These are phyloP conservation scores for Trimorus sp. DNA, from an alignment of 2,888 invertebrate genomes.

Conservation along the genomic window DNA sequence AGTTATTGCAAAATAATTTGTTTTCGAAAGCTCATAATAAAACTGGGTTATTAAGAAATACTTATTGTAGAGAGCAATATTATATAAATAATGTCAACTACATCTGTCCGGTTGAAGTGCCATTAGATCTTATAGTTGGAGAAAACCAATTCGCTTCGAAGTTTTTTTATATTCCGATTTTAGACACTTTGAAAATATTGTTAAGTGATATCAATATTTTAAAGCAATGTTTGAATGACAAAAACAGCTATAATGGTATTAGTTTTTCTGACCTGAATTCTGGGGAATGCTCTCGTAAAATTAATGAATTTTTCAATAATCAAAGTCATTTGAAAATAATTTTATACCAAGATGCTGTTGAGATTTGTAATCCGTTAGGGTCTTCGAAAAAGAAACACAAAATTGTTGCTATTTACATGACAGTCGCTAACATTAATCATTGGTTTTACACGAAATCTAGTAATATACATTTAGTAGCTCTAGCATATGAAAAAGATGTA, in stretches of 20 bases:
- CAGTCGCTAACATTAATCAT: background rate
- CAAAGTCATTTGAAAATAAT: constrained; percentile 14
- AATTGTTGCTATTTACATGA: constrained; percentile 19
- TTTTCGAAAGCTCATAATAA: constrained; percentile 27
- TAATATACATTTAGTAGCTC: constrained; percentile 15
- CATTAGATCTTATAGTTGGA: background rate
- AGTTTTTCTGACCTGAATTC: constrained; percentile 21
- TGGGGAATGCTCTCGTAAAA: constrained; percentile 12
- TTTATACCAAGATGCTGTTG: constrained; percentile 18
- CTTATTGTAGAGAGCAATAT: constrained; percentile 7
- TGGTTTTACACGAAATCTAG: constrained; percentile 13
- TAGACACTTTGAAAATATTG: too few species aligned
- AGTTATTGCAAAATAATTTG: constrained; percentile 24
- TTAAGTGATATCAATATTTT: too few species aligned
- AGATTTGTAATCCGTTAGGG: constrained; percentile 10
- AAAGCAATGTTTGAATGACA: too few species aligned
- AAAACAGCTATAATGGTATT: constrained; percentile 2
- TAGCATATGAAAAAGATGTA: constrained; percentile 48
- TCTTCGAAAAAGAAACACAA: constrained; percentile 7
- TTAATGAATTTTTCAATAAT: background rate
- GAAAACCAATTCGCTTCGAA: background rate
- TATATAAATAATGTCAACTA: constrained; percentile 29
- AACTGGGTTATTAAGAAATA: constrained; percentile 15
- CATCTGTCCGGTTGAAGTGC: constrained; percentile 5
- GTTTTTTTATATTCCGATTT: constrained; percentile 25